phyloP scores from a whole-genome alignment of 1,140 invertebrate genomes.

The Diorhabda elongata region DNA sequence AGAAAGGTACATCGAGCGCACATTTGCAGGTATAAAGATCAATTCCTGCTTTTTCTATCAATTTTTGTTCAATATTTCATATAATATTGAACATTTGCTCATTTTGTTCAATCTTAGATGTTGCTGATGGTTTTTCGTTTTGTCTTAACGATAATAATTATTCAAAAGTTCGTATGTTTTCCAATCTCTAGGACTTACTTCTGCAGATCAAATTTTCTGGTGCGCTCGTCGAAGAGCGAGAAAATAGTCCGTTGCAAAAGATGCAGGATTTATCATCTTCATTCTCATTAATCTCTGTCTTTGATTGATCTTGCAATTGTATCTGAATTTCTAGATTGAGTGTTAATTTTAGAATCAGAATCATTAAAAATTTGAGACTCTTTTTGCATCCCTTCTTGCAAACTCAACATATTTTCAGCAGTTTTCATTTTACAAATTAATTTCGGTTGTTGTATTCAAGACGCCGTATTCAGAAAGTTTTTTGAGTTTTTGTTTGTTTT shows the following conservation, averaged over 20 bases:
- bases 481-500: not conserved
- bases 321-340: not conserved
- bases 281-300: too few relatives aligned
- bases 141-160: not conserved
- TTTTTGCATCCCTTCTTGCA: not conserved
- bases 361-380: not conserved
- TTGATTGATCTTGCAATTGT: not conserved
- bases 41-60: too few relatives aligned
- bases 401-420: not conserved
- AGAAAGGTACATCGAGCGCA: too few relatives aligned
- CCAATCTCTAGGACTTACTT: not conserved
- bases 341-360: not conserved
- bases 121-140: not conserved
- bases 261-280: constrained; percentile 4
- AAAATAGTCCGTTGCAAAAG: constrained; percentile 12
- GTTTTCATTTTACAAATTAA: too few relatives aligned
- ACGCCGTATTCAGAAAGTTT: not conserved
- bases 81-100: not conserved
- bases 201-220: not conserved
- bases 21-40: too few relatives aligned
- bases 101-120: too few relatives aligned
- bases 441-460: not conserved
- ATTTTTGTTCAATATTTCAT: not conserved
- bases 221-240: not conserved
- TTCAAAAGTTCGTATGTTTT: not conserved